Evolutionary conservation across 2,888 invertebrate genomes (phyloP).

Genomic region (Drosophila nr. medialis): DNA sequence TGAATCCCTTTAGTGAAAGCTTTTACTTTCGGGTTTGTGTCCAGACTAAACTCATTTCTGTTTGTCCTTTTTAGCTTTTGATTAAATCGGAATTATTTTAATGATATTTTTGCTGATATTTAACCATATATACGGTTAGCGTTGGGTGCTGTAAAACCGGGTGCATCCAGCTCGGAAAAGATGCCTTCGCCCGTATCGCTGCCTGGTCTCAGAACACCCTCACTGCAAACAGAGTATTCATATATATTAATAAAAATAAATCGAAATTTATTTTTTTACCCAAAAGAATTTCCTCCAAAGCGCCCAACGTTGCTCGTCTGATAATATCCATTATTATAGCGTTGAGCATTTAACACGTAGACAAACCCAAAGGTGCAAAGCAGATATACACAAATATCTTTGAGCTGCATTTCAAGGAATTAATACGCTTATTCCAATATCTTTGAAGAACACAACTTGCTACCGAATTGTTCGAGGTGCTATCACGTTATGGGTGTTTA

Average conservation of each 20-base stretch:
- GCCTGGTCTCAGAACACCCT: conserved; percentile 37
- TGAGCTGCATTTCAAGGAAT: conserved; percentile 13
- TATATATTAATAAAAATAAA: neutral
- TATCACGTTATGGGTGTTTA: conserved; percentile 17
- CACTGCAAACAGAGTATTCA: conserved; percentile 17
- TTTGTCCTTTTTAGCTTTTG: conserved; percentile 18
- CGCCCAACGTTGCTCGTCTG: neutral
- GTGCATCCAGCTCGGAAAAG: conserved; percentile 32
- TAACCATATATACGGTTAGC: conserved; percentile 7
- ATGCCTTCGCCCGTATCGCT: conserved; percentile 33
- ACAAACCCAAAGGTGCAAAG: conserved; percentile 16
- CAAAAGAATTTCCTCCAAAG: conserved; percentile 30
- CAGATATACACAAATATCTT: conserved; percentile 6
- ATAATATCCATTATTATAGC: conserved; percentile 17
- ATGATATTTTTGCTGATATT: neutral
- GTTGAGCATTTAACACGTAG: conserved; percentile 14
- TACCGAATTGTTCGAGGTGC: conserved; percentile 25
- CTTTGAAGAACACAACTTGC: conserved; percentile 11
- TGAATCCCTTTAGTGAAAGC: conserved; percentile 4
- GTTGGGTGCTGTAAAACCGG: conserved; percentile 14
- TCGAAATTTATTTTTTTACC: conserved; percentile 18
- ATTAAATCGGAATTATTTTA: neutral
- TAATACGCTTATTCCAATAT: neutral
- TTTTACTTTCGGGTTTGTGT: conserved; percentile 12
- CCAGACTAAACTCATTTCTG: conserved; percentile 5